These are phyloP conservation scores for Poecilobothrus nobilitatus DNA, from an alignment of 2,888 invertebrate genomes.

Conservation along the genomic window DNA sequence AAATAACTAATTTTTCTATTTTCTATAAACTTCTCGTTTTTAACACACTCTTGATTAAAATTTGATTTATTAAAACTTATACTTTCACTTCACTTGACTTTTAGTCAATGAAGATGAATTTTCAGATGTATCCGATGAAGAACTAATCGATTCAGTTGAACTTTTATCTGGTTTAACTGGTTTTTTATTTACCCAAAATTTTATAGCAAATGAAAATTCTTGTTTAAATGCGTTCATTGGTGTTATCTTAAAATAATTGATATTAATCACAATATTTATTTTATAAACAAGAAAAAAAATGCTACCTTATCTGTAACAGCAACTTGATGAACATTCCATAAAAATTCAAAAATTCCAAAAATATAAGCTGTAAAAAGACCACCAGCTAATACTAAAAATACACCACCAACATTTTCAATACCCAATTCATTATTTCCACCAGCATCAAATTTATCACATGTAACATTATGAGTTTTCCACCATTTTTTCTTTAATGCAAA, in stretches of 20 bases:
- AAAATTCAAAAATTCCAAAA: conserved; percentile 76
- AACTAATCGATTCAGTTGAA: background rate
- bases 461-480: conserved; percentile 69
- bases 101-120: background rate
- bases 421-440: conserved; percentile 40
- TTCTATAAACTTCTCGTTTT: too few species aligned
- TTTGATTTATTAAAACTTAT: too few species aligned
- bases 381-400: conserved; percentile 72
- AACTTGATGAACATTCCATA: conserved; percentile 72
- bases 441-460: conserved; percentile 27
- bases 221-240: conserved; percentile 60
- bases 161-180: conserved; percentile 46
- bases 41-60: too few species aligned
- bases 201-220: conserved; percentile 63
- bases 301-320: conserved; percentile 66
- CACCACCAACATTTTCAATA: conserved; percentile 72
- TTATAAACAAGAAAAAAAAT: background rate
- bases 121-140: background rate
- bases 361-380: conserved; percentile 66
- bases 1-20: too few species aligned
- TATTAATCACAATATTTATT: background rate
- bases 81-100: too few species aligned
- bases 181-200: conserved; percentile 66
- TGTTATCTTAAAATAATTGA: conserved; percentile 52
- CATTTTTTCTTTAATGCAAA: conserved; percentile 77